Evolutionary conservation across 2,888 invertebrate genomes (phyloP), one percentile per base, ranked within the genome.

Genomic region (Acanthopleura granulata): DNA sequence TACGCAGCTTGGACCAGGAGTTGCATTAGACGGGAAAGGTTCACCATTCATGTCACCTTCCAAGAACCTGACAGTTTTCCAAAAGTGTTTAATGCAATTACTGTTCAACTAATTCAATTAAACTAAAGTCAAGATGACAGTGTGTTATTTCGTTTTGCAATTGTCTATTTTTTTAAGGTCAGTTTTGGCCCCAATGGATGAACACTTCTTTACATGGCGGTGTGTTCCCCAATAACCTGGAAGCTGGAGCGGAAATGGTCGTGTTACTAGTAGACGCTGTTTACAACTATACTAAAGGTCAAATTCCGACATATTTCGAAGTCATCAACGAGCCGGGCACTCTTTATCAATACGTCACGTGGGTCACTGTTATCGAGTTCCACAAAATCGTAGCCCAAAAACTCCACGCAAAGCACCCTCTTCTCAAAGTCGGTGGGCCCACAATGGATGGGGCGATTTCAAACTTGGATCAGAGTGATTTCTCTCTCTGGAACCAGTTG

Each of bases 291-390:
- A 27, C 66, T 12, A 25, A 25, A 22, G 66, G 66, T 3, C 18
- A 22, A 16, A 66, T 66, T 6, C 66, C 66, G 22, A 6, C 66
- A 12, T 74, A 69, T 29, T 71, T 74, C 25, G 74, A 74, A 30
- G 74, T 74, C 16, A 74, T 74, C n/a, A 74, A 74, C 30, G 74
- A 74, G 40, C 74, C 74, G 6, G 74, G 71, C 30, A 57, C 61
- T 4, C 40, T 30, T n/a, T 71, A 49, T 40, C 50, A 70, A 25
- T 22, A 61, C 49, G n/a, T 70, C 11, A 30, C 9, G 6, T 74
- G 74, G 74, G 40, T 71, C 22, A 71, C 1, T 16, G 62, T 74
- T n/a, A 62, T 71, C 6, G n/a, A 50, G 22, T 70, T 61, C 30
- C 70, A 71, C 25, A 29, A 40, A 18, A 71, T 74, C 18, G 74